Evolutionary conservation across 35 echinoderm and acorn worm genomes (phyloP).

Genomic region (Ptychodera flava): DNA sequence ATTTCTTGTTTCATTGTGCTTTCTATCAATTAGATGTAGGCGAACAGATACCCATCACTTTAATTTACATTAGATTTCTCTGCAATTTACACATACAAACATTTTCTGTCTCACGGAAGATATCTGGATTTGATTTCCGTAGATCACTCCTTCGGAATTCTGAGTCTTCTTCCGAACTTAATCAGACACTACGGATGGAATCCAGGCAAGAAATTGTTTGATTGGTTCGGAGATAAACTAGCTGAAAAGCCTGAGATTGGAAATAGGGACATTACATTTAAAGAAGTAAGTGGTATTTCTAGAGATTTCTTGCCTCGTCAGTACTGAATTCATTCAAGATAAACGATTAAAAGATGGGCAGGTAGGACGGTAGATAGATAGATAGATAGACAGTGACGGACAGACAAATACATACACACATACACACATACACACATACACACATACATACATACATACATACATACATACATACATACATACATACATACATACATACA

Average conservation of each 20-base stretch:
- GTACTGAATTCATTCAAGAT: no score
- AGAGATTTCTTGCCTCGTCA: not conserved
- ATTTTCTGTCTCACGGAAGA: not conserved
- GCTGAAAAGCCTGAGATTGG: not conserved
- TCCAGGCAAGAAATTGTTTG: constrained; percentile 59
- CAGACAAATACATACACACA: not conserved
- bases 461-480: not conserved
- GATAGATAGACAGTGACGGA: not conserved
- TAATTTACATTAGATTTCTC: no score
- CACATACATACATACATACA: not conserved
- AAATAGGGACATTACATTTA: not conserved
- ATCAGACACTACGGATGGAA: constrained; percentile 81
- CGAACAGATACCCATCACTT: no score
- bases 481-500: not conserved
- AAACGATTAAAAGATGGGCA: no score
- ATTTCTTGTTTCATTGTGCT: no score
- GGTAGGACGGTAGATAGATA: no score
- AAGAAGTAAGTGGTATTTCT: not conserved
- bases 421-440: not conserved
- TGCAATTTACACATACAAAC: not conserved
- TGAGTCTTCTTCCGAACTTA: constrained; percentile 67
- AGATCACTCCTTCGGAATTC: constrained; percentile 70
- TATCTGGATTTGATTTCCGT: not conserved
- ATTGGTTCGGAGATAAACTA: constrained; percentile 64
- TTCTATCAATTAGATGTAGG: no score